These are phyloP conservation scores for Lindbergichthys nudifrons DNA, from an alignment of 2,797 vertebrate genomes.

Conservation along the genomic window DNA sequence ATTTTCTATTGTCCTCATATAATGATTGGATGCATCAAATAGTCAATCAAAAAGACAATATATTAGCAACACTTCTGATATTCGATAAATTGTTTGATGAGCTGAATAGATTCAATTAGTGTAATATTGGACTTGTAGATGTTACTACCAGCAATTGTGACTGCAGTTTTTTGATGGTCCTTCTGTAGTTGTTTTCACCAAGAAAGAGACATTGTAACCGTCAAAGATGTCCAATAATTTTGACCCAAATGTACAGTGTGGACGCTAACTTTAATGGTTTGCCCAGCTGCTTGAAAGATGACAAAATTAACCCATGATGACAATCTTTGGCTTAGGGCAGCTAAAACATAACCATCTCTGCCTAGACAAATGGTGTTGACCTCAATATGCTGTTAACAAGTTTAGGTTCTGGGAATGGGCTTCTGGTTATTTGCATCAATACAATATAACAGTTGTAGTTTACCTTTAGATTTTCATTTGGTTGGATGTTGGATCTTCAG, in stretches of 20 bases:
- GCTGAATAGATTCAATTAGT: not conserved
- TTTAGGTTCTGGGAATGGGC: not conserved
- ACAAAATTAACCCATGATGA: not conserved
- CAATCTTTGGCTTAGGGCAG: not conserved
- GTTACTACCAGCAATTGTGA: not conserved
- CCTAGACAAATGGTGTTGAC: slow-evolving; percentile 1
- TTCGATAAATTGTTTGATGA: not conserved
- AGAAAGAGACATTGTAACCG: not conserved
- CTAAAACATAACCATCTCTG: not conserved
- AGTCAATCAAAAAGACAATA: not conserved
- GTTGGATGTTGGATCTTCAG: not conserved
- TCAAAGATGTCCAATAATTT: not conserved
- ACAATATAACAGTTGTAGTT: not conserved
- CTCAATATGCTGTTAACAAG: not conserved
- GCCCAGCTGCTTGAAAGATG: not conserved
- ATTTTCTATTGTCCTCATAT: not conserved
- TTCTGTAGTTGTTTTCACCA: not conserved
- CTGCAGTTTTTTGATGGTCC: not conserved
- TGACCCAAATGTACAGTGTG: not conserved
- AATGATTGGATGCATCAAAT: not conserved
- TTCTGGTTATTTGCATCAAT: not conserved
- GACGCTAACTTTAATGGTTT: too few relatives aligned
- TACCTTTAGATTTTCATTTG: not conserved
- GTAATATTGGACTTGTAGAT: not conserved
- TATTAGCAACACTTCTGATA: not conserved